Percentiles rank a stretch among this genome's conserved stretches.
Evolutionary conservation across 2,113 vertebrate genomes (phyloP).

Genomic region (Rutilus rutilus): DNA sequence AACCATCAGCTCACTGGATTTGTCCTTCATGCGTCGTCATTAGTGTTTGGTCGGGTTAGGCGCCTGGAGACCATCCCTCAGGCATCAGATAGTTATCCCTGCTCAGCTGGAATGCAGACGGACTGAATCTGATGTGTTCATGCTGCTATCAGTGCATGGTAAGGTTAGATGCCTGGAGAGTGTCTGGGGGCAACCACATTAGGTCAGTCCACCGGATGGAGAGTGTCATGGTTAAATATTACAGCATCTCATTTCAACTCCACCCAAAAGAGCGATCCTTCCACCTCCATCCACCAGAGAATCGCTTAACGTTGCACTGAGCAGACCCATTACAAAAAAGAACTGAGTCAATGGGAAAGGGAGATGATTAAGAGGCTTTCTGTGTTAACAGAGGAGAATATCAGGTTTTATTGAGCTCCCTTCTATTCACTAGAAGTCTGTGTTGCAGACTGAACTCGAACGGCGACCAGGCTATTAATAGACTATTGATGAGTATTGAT

Average conservation of each 20-base stretch:
- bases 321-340: slow-evolving; percentile 66
- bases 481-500: slow-evolving; percentile 83
- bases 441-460: slow-evolving; percentile 72
- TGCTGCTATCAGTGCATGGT: slow-evolving; percentile 33
- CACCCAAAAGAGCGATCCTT: slow-evolving; percentile 14
- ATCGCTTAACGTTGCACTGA: slow-evolving; percentile 65
- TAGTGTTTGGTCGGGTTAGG: slow-evolving; percentile 48
- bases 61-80: slow-evolving; percentile 20
- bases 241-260: slow-evolving; percentile 38
- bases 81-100: slow-evolving; percentile 26
- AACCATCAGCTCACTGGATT: slow-evolving; percentile 53
- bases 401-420: slow-evolving; percentile 76
- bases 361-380: slow-evolving; percentile 83
- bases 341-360: slow-evolving; percentile 77
- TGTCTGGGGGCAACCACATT: slow-evolving; percentile 22
- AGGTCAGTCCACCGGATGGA: slow-evolving; percentile 10
- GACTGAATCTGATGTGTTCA: slow-evolving; percentile 34
- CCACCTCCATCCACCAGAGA: slow-evolving; percentile 60
- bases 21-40: slow-evolving; percentile 48
- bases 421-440: slow-evolving; percentile 73
- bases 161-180: slow-evolving; percentile 30
- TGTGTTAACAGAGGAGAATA: slow-evolving; percentile 78
- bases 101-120: slow-evolving; percentile 8
- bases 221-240: slow-evolving; percentile 35
- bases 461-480: slow-evolving; percentile 79